These are phyloP conservation scores for Rhincodon typus DNA, from an alignment of 2,797 vertebrate species.

Conservation along the genomic window DNA sequence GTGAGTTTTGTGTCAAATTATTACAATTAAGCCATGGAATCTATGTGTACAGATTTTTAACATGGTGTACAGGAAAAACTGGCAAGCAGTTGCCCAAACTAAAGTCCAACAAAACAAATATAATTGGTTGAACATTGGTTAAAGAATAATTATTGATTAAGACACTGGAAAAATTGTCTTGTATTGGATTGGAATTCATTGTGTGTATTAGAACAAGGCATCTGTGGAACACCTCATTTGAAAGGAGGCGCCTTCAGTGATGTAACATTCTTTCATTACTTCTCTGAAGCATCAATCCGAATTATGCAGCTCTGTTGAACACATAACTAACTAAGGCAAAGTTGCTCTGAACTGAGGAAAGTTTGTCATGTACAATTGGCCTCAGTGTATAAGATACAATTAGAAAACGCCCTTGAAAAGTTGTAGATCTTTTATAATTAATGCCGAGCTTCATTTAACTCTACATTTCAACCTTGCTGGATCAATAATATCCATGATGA, in stretches of 20 bases:
- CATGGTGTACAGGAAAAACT: background rate
- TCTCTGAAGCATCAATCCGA: background rate
- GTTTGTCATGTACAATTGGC: background rate
- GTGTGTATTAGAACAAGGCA: background rate
- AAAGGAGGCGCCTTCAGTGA: background rate
- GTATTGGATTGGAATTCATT: background rate
- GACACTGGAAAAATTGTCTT: background rate
- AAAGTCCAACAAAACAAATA: background rate
- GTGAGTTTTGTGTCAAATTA: slow-evolving; percentile 54
- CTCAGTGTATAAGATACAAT: background rate
- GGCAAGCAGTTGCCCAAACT: background rate
- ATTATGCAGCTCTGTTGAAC: background rate
- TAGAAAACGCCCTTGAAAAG: background rate
- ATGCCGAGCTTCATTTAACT: background rate
- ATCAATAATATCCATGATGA: background rate
- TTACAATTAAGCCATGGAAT: background rate
- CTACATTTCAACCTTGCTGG: background rate
- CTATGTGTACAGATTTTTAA: background rate
- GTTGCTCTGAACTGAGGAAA: background rate
- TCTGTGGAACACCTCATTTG: background rate
- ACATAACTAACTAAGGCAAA: background rate
- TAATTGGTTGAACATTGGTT: background rate
- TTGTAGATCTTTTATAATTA: background rate
- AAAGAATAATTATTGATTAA: background rate
- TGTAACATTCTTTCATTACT: background rate